These are phyloP conservation scores for Ormyrus thymus DNA, from an alignment of 2,888 invertebrate species.

Conservation along the genomic window DNA sequence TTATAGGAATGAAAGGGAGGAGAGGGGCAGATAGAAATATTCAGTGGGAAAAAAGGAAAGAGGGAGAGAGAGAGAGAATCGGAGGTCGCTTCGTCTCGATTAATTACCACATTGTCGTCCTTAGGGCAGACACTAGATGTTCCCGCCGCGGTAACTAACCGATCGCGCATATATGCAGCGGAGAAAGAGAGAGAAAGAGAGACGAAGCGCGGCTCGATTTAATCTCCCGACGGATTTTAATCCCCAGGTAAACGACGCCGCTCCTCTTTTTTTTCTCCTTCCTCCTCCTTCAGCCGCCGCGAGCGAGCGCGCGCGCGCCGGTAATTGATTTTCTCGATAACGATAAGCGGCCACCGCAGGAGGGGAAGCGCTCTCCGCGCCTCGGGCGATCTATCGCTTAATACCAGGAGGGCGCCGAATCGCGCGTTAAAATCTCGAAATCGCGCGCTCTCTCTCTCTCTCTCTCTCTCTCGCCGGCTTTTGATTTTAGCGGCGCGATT, in stretches of 20 bases:
- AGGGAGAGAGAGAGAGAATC: constrained; percentile 58
- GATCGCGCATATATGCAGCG: constrained; percentile 57
- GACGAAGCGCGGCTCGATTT: constrained; percentile 61
- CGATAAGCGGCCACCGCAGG: constrained; percentile 41
- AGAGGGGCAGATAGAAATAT: constrained; percentile 55
- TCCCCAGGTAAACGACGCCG: constrained; percentile 59
- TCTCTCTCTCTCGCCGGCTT: no score
- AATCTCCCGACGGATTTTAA: constrained; percentile 64
- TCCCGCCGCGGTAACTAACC: constrained; percentile 64
- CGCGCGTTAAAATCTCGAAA: constrained; percentile 43
- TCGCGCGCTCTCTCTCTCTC: no score
- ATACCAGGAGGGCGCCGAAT: constrained; percentile 41
- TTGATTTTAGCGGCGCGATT: constrained; percentile 46
- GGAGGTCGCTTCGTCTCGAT: constrained; percentile 70
- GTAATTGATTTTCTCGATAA: constrained; percentile 59
- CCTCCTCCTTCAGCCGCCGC: constrained; percentile 42
- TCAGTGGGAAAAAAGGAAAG: constrained; percentile 49
- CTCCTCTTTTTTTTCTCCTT: constrained; percentile 8
- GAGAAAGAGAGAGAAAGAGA: no score
- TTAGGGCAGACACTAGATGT: constrained; percentile 64
- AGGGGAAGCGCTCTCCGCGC: neutral
- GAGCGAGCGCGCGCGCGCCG: constrained; percentile 6
- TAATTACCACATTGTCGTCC: constrained; percentile 75
- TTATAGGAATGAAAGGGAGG: neutral
- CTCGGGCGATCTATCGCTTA: constrained; percentile 46